phyloP scores from a whole-genome alignment of 2,113 vertebrate species.

The Panthera leo region DNA sequence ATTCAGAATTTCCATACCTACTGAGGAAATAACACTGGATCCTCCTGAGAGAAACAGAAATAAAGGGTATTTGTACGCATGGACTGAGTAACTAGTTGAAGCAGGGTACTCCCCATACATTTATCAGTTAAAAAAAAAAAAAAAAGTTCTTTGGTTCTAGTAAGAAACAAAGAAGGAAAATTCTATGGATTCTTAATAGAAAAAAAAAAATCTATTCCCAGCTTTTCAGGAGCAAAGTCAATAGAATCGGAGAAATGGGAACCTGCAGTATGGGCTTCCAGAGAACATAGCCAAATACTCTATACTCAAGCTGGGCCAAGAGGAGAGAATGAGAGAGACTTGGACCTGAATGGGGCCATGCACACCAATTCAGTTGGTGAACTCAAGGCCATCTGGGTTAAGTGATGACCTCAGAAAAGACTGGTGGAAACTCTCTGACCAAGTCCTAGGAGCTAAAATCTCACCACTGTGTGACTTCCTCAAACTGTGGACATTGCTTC shows the following conservation, averaged over 20 bases:
- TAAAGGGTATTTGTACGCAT: not conserved
- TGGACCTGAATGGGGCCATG: not conserved
- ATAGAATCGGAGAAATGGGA: not conserved
- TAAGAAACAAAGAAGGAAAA: constrained; percentile 14
- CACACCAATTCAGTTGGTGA: too few species aligned
- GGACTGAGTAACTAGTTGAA: not conserved
- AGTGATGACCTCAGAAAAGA: not conserved
- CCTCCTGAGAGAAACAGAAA: not conserved
- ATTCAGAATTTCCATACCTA: not conserved
- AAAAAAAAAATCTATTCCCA: not conserved
- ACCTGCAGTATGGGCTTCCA: not conserved
- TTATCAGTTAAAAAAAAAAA: not conserved
- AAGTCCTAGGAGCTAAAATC: not conserved
- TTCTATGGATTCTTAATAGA: not conserved
- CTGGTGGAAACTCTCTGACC: not conserved
- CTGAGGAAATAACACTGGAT: not conserved
- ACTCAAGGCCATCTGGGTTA: not conserved
- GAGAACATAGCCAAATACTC: not conserved
- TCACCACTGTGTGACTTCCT: not conserved
- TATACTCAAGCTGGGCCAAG: not conserved
- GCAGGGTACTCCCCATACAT: not conserved
- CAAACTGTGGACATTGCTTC: not conserved
- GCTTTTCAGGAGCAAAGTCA: not conserved
- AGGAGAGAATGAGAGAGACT: not conserved
- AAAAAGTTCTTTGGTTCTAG: not conserved